Evolutionary conservation across 2,888 invertebrate genomes (phyloP).

Genomic region (Volucella inanis): DNA sequence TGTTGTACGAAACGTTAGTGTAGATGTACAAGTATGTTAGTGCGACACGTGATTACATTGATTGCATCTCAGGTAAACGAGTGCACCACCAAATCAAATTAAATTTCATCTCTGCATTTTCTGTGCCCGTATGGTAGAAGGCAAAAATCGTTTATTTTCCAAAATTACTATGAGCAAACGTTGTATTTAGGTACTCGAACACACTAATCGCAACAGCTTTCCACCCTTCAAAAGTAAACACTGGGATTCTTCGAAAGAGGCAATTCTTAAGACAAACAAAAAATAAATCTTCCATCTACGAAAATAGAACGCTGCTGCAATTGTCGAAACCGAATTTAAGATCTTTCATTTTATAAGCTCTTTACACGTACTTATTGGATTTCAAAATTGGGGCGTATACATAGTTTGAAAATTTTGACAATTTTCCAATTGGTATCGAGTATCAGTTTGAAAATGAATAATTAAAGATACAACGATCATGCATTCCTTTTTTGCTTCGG

Average conservation of each 20-base stretch:
- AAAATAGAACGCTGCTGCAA: constrained; percentile 61
- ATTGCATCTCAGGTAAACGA: constrained; percentile 41
- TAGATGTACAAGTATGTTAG: background rate
- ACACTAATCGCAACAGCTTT: constrained; percentile 29
- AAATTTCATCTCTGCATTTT: constrained; percentile 46
- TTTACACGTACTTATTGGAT: constrained; percentile 5
- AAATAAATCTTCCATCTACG: constrained; percentile 37
- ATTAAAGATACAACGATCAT: too few relatives aligned
- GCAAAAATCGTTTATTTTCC: constrained; percentile 15
- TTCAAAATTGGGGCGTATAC: background rate
- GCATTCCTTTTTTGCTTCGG: too few relatives aligned
- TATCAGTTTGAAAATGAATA: too few relatives aligned
- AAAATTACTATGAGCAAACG: constrained; percentile 17
- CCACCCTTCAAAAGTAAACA: constrained; percentile 52
- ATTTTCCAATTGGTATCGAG: too few relatives aligned
- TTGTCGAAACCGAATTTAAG: constrained; percentile 33
- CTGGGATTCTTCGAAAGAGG: constrained; percentile 18
- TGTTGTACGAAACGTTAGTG: constrained; percentile 6
- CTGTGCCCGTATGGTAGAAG: constrained; percentile 25
- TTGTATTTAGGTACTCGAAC: too few relatives aligned
- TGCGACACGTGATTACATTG: constrained; percentile 63
- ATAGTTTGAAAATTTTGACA: background rate
- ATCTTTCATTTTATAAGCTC: constrained; percentile 30
- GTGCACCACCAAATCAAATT: constrained; percentile 23
- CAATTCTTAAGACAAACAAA: constrained; percentile 50